Conservation (phyloP, 2,797 vertebrate genomes). For the Mustela erminea region DNA sequence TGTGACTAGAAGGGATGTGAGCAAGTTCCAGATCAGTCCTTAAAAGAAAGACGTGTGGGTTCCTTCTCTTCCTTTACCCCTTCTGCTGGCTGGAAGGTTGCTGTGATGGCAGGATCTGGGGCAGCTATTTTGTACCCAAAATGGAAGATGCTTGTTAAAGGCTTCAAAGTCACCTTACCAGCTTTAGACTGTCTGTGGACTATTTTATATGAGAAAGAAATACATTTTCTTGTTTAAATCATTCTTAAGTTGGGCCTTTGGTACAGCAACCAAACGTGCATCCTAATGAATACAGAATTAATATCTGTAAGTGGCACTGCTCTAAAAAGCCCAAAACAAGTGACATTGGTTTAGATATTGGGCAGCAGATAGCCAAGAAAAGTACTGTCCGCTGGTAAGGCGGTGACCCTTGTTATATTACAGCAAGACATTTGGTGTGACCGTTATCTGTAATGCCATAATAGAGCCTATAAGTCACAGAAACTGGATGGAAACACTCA, state of each 20-base stretch:
- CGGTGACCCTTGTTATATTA: not conserved
- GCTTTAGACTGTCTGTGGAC: not conserved
- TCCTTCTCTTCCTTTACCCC: not conserved
- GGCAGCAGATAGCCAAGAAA: not conserved
- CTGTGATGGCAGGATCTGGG: not conserved
- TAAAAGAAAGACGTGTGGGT: not conserved
- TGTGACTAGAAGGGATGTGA: not conserved
- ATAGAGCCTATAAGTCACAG: not conserved
- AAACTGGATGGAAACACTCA: not conserved
- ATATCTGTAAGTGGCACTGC: not conserved
- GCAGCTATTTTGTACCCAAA: not conserved
- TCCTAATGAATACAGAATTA: slow-evolving; percentile 13
- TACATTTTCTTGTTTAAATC: not conserved
- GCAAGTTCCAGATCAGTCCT: not conserved
- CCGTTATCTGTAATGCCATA: not conserved
- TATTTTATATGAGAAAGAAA: not conserved
- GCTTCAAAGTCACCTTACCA: not conserved
- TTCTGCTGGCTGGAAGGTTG: not conserved
- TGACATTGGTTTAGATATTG: not conserved
- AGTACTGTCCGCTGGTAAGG: not conserved
- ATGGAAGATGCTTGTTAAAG: not conserved
- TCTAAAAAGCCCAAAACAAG: slow-evolving; percentile 31
- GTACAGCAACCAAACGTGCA: not conserved
- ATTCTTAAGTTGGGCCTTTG: not conserved
- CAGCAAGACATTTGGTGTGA: not conserved